A percentile compares a stretch with the other conserved stretches of the same genome.
Conservation (phyloP, 2,797 vertebrate genomes). For the Tympanoctomys barrerae region DNA sequence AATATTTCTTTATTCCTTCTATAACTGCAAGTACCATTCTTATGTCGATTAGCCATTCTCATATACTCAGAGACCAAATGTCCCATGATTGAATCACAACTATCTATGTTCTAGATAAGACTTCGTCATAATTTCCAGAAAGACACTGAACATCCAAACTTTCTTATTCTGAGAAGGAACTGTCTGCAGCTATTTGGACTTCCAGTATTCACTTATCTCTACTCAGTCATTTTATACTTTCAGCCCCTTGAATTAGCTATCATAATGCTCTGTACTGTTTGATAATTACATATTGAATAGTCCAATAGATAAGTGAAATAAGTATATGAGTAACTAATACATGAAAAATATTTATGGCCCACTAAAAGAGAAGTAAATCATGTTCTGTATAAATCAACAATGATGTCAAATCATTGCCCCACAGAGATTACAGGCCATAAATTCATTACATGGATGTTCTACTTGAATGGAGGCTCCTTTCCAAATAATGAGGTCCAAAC, state of each 20-base stretch:
- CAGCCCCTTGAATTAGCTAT: background rate
- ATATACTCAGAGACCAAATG: background rate
- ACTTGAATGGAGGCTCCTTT: conserved; percentile 61
- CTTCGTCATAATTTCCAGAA: background rate
- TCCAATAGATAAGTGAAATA: conserved; percentile 21
- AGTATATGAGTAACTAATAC: conserved; percentile 12
- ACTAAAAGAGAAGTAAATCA: conserved; percentile 50
- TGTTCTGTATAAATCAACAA: conserved; percentile 26
- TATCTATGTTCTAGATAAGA: background rate
- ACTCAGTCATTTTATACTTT: background rate
- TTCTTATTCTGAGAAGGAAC: background rate
- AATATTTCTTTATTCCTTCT: background rate
- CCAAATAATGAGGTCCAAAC: conserved; percentile 68
- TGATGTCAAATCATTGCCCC: conserved; percentile 11
- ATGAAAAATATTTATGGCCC: conserved; percentile 36
- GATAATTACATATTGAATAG: background rate
- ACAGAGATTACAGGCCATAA: conserved; percentile 1
- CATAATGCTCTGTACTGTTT: background rate
- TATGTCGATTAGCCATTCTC: too few relatives aligned
- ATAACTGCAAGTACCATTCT: background rate
- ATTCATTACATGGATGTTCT: conserved; percentile 67
- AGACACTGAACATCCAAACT: background rate
- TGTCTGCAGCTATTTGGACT: background rate
- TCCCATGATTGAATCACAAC: background rate
- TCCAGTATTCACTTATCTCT: background rate